Evolutionary conservation across 2,797 vertebrate genomes (phyloP).

Genomic region (Falco novaeseelandiae): DNA sequence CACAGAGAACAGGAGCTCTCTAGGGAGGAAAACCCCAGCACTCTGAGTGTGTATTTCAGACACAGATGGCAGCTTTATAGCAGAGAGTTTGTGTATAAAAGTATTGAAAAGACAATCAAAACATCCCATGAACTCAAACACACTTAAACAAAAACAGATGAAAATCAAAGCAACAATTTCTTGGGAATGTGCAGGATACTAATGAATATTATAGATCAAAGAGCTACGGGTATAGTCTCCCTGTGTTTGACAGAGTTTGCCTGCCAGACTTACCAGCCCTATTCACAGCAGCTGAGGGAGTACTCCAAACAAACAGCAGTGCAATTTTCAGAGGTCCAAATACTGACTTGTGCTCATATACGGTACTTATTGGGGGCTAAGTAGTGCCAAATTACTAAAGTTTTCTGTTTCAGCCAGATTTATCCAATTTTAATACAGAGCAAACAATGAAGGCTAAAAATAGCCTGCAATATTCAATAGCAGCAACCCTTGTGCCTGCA

Average conservation of each 20-base stretch:
- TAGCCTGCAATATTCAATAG: not conserved
- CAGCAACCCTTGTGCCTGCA: not conserved
- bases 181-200: not conserved
- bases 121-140: constrained; percentile 21
- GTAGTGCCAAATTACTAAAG: not conserved
- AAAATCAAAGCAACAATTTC: constrained; percentile 40
- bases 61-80: constrained; percentile 39
- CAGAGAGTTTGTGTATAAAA: constrained; percentile 11
- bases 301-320: not conserved
- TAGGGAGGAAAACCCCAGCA: not conserved
- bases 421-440: not conserved
- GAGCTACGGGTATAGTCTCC: not conserved
- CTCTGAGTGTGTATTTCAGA: constrained; percentile 15
- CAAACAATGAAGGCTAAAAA: not conserved
- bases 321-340: not conserved
- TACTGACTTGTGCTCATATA: not conserved
- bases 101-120: constrained; percentile 42
- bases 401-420: not conserved
- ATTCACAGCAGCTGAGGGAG: not conserved
- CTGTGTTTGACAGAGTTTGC: not conserved
- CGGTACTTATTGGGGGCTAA: not conserved
- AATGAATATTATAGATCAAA: constrained; percentile 29
- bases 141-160: constrained; percentile 21
- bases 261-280: not conserved
- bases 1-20: not conserved